phyloP scores from a whole-genome alignment of 2,888 invertebrate species.

The Adelphocoris suturalis region DNA sequence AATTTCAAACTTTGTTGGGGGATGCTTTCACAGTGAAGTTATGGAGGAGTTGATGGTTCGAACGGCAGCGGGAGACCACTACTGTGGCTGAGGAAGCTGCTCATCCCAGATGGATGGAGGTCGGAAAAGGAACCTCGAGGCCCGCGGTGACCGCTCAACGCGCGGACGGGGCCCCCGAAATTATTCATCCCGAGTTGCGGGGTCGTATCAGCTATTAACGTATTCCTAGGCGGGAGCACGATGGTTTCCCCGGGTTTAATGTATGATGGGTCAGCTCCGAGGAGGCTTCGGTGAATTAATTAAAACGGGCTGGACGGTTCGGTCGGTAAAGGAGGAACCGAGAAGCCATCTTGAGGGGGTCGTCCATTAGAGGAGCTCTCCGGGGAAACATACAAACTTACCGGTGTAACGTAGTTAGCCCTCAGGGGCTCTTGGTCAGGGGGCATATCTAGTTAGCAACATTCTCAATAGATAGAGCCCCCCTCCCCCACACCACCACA shows the following conservation, averaged over 20 bases:
- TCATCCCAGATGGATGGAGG: constrained; percentile 52
- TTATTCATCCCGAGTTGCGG: constrained; percentile 59
- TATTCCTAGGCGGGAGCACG: constrained; percentile 63
- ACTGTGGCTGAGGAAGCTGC: neutral
- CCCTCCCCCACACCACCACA: neutral
- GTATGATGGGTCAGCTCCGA: constrained; percentile 69
- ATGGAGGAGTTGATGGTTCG: neutral
- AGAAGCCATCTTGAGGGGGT: constrained; percentile 70
- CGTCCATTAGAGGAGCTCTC: constrained; percentile 68
- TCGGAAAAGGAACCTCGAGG: neutral
- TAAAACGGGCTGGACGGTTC: constrained; percentile 57
- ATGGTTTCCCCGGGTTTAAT: constrained; percentile 57
- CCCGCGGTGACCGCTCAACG: constrained; percentile 48
- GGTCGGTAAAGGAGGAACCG: constrained; percentile 59
- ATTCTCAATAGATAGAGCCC: constrained; percentile 68
- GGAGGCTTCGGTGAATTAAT: constrained; percentile 65
- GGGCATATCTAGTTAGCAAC: constrained; percentile 71
- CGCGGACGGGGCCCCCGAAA: constrained; percentile 34
- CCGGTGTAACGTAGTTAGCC: constrained; percentile 69
- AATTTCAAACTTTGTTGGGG: constrained; percentile 4
- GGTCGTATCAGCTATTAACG: constrained; percentile 69
- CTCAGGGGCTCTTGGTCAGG: constrained; percentile 66
- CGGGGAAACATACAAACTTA: constrained; percentile 71
- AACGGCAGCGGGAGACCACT: constrained; percentile 40
- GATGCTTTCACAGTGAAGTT: neutral